A percentile compares a stretch with the other conserved stretches of the same genome.
These are phyloP conservation scores for Nephrotoma guestfalica DNA, from an alignment of 2,888 invertebrate genomes.

Conservation along the genomic window DNA sequence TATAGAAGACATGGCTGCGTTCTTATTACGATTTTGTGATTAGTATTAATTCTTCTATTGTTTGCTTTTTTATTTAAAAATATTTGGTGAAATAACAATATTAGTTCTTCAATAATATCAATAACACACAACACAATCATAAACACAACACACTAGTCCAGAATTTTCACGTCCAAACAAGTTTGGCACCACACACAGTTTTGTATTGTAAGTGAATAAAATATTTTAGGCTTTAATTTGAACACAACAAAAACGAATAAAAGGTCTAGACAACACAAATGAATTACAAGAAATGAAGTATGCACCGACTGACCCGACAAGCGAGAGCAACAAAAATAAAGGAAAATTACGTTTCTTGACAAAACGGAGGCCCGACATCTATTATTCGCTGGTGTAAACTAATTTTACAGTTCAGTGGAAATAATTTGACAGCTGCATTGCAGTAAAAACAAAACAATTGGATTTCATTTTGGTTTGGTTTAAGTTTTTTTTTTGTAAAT, in stretches of 20 bases:
- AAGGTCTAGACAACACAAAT: background rate
- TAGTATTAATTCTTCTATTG: background rate
- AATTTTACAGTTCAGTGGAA: background rate
- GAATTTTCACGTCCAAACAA: no score
- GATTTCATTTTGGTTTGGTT: background rate
- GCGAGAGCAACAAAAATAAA: background rate
- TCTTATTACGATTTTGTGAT: background rate
- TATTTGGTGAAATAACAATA: no score
- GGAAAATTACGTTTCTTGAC: background rate
- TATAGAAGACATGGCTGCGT: background rate
- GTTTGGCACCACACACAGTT: background rate
- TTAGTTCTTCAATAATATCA: background rate
- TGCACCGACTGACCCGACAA: background rate
- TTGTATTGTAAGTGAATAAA: background rate
- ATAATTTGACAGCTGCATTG: background rate
- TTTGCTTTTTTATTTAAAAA: background rate
- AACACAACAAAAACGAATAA: background rate
- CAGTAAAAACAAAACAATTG: background rate
- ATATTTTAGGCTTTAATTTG: background rate
- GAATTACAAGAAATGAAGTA: background rate
- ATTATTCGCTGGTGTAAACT: background rate
- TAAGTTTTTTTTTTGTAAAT: background rate
- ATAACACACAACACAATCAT: background rate
- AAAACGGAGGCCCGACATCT: background rate
- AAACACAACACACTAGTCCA: background rate